Evolutionary conservation across 2,888 invertebrate genomes (phyloP).

Genomic region (Lepeophtheirus nordmannii): DNA sequence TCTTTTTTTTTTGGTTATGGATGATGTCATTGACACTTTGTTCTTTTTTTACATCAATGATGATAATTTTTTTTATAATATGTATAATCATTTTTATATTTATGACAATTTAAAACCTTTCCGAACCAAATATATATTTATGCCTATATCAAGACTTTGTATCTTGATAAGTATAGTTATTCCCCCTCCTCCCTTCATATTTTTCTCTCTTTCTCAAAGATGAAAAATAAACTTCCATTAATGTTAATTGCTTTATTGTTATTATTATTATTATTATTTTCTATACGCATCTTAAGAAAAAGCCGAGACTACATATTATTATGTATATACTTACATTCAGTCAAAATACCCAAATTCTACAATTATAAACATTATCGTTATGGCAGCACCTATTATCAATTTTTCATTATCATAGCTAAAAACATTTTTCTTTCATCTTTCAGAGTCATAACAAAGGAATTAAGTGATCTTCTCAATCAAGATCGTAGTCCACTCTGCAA

Average conservation of each 20-base stretch:
- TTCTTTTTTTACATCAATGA: not conserved
- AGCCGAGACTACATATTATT: too few species aligned
- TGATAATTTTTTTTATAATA: not conserved
- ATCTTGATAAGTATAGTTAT: not conserved
- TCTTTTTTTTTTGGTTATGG: too few species aligned
- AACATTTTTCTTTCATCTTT: conserved; percentile 27
- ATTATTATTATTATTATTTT: too few species aligned
- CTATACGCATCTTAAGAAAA: not conserved
- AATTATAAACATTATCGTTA: too few species aligned
- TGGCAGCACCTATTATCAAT: too few species aligned
- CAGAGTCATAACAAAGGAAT: conserved; percentile 84
- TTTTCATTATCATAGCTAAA: too few species aligned
- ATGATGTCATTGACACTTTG: not conserved
- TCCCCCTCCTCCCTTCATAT: not conserved
- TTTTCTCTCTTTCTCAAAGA: not conserved
- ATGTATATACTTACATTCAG: too few species aligned
- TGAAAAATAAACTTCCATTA: conserved; percentile 6
- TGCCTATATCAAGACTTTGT: conserved; percentile 6
- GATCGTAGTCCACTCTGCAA: conserved; percentile 93
- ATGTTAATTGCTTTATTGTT: conserved; percentile 1
- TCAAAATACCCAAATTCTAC: too few species aligned
- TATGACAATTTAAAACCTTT: not conserved
- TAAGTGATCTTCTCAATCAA: conserved; percentile 91
- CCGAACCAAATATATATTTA: not conserved
- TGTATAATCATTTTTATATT: not conserved